Evolutionary conservation across 2,797 vertebrate species (phyloP).

Genomic region (Oryzias sinensis): DNA sequence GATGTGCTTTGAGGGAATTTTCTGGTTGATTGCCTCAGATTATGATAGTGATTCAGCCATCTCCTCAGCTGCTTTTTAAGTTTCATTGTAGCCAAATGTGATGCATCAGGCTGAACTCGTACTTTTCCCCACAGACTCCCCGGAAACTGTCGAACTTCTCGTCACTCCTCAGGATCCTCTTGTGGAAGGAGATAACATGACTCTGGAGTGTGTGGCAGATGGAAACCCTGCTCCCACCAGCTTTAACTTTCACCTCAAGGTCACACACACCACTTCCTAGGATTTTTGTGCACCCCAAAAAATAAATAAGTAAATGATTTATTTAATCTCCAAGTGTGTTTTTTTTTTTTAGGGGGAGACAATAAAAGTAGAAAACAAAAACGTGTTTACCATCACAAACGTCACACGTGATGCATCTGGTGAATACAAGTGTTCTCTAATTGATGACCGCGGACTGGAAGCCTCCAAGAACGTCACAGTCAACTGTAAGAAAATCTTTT

Average conservation of each 20-base stretch:
- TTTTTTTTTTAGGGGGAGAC: constrained; percentile 77
- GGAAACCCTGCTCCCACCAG: constrained; percentile 92
- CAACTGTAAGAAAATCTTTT: constrained; percentile 82
- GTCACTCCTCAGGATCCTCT: constrained; percentile 78
- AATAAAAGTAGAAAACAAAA: constrained; percentile 79
- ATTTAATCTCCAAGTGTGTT: constrained; percentile 12
- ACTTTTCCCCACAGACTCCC: constrained; percentile 83
- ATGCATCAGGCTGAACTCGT: too few species aligned
- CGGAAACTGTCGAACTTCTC: constrained; percentile 88
- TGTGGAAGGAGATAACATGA: constrained; percentile 91
- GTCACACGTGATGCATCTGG: constrained; percentile 84
- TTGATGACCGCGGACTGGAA: constrained; percentile 76
- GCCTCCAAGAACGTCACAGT: constrained; percentile 81
- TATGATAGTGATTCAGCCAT: constrained; percentile 46
- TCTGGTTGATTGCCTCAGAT: constrained; percentile 57
- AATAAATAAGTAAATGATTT: neutral
- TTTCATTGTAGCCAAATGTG: constrained; percentile 25
- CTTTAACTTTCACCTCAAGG: constrained; percentile 91
- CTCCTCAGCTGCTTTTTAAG: constrained; percentile 42
- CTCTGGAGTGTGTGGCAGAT: constrained; percentile 90
- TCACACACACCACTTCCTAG: constrained; percentile 32
- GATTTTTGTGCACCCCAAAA: neutral
- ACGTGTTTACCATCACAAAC: constrained; percentile 76
- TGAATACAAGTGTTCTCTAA: constrained; percentile 92
- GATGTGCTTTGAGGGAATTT: constrained; percentile 48